These are phyloP conservation scores for Anaspis maculata DNA, from an alignment of 2,888 invertebrate genomes.

Conservation along the genomic window DNA sequence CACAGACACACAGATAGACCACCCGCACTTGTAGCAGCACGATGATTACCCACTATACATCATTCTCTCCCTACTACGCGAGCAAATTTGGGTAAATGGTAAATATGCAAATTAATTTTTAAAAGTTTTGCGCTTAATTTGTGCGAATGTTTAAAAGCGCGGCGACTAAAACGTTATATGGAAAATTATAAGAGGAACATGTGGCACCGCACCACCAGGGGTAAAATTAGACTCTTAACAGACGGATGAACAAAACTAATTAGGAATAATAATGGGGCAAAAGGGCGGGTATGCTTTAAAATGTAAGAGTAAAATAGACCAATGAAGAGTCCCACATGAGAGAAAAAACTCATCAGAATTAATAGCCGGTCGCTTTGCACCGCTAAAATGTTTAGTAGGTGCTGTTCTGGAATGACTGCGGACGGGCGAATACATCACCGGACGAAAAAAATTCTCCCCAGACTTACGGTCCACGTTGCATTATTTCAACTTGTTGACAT, in stretches of 20 bases:
- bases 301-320: slow-evolving; percentile 2
- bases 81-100: slow-evolving; percentile 3
- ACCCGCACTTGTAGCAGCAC: no score
- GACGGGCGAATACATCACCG: no score
- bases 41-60: no score
- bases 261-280: slow-evolving; percentile 11
- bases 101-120: slow-evolving; percentile 15
- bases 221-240: slow-evolving; percentile 16
- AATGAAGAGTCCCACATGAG: slow-evolving; percentile 14
- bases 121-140: slow-evolving; percentile 13
- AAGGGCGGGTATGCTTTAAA: background rate
- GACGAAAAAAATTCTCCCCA: no score
- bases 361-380: slow-evolving; percentile 9
- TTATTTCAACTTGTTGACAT: no score
- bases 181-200: slow-evolving; percentile 15
- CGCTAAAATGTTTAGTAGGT: no score
- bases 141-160: slow-evolving; percentile 13
- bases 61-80: no score
- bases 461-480: no score
- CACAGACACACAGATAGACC: no score
- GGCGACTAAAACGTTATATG: slow-evolving; percentile 12
- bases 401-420: no score
- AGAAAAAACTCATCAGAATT: slow-evolving; percentile 12
- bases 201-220: no score
- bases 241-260: slow-evolving; percentile 16